These are phyloP conservation scores for Piezodorus guildinii DNA, from an alignment of 1,140 invertebrate species.

Conservation along the genomic window DNA sequence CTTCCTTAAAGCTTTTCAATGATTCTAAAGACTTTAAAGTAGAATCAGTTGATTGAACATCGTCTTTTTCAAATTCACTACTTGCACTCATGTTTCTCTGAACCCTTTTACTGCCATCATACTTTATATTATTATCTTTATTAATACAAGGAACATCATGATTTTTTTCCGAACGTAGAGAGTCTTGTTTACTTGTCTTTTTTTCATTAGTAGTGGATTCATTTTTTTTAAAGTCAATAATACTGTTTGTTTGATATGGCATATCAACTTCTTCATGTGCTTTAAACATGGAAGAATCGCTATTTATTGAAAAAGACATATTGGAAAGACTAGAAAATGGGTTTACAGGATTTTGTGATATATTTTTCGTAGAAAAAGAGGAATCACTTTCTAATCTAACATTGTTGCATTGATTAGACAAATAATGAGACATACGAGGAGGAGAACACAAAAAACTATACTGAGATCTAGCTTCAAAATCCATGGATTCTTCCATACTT, in stretches of 20 bases:
- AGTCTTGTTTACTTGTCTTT: neutral
- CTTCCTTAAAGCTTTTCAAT: neutral
- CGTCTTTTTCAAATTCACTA: neutral
- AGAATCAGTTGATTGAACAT: neutral
- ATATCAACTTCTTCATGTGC: too few species aligned
- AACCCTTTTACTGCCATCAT: too few species aligned
- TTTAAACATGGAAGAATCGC: constrained; percentile 3
- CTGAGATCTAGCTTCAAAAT: constrained; percentile 3
- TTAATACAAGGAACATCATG: too few species aligned
- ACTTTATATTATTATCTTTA: too few species aligned
- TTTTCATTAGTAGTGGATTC: neutral
- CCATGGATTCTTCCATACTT: neutral
- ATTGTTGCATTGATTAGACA: neutral
- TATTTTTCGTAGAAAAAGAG: neutral
- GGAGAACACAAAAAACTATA: constrained; percentile 4
- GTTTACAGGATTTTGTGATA: neutral
- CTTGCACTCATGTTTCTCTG: too few species aligned
- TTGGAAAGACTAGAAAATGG: neutral
- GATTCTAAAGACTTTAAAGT: constrained; percentile 3
- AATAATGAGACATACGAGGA: neutral
- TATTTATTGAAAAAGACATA: constrained; percentile 1
- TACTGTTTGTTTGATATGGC: neutral
- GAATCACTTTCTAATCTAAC: neutral
- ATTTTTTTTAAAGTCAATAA: neutral
- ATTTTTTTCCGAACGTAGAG: neutral